These are phyloP conservation scores for Oncopeltus fasciatus DNA, from an alignment of 1,140 invertebrate species.

Conservation along the genomic window DNA sequence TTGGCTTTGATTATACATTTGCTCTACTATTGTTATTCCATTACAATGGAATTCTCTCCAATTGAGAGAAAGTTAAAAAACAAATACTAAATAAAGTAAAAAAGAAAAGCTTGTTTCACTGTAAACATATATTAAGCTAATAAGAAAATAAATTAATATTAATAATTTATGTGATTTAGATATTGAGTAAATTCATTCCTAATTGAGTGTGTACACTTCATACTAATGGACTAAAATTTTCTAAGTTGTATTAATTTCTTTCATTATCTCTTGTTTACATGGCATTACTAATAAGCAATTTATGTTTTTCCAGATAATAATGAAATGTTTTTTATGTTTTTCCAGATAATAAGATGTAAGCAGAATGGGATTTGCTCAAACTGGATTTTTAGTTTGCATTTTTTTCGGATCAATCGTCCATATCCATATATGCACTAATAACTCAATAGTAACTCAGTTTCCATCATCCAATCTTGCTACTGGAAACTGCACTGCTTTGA, in stretches of 20 bases:
- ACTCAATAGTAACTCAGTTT: constrained; percentile 17
- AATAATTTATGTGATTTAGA: neutral
- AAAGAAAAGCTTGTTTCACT: too few relatives aligned
- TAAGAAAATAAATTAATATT: too few relatives aligned
- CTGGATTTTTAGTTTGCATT: constrained; percentile 18
- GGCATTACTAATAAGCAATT: too few relatives aligned
- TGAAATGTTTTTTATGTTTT: neutral
- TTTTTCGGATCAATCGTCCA: constrained; percentile 16
- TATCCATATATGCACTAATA: constrained; percentile 11
- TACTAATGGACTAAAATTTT: neutral
- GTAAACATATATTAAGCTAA: too few relatives aligned
- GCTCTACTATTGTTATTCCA: too few relatives aligned
- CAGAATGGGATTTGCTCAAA: constrained; percentile 20
- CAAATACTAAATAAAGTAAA: too few relatives aligned
- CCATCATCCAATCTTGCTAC: constrained; percentile 10
- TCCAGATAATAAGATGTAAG: constrained; percentile 19
- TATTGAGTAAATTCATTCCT: neutral
- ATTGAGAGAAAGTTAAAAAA: too few relatives aligned
- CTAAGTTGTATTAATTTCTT: too few relatives aligned
- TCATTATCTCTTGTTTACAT: too few relatives aligned
- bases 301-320: neutral
- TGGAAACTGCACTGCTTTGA: constrained; percentile 14
- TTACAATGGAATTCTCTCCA: too few relatives aligned
- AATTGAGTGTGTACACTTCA: neutral
- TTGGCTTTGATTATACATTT: too few relatives aligned